Conservation (phyloP, 2,888 invertebrate species). For the Mesorhabditis spiculigera region DNA sequence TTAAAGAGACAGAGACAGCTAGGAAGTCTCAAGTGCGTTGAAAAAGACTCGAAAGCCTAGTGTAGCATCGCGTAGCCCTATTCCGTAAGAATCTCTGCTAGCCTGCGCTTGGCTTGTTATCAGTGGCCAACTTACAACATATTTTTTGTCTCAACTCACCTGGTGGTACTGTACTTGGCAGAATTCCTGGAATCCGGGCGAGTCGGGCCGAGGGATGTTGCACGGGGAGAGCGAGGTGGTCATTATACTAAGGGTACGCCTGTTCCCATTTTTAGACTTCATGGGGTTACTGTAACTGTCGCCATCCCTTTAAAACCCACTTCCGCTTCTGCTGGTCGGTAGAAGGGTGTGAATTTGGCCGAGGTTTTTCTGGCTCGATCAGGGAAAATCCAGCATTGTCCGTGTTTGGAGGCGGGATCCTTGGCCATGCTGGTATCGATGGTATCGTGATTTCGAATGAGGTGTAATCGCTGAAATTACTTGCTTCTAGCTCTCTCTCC, state of each 20-base stretch:
- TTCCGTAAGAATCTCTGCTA: too few species aligned
- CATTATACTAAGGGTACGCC: background rate
- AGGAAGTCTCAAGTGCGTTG: too few species aligned
- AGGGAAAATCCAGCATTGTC: background rate
- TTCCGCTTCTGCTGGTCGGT: too few species aligned
- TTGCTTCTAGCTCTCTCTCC: background rate
- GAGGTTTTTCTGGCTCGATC: background rate
- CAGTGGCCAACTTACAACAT: too few species aligned
- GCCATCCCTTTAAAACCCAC: too few species aligned
- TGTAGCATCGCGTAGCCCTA: too few species aligned
- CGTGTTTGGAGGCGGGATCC: background rate
- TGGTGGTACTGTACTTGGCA: constrained; percentile 6
- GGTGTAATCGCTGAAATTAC: background rate
- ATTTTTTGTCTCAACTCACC: background rate
- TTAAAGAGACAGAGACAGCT: too few species aligned
- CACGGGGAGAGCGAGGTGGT: background rate
- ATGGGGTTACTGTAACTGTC: too few species aligned
- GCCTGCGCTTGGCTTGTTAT: too few species aligned
- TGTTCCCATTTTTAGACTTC: too few species aligned
- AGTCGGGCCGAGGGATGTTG: background rate
- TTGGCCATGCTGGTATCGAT: constrained; percentile 4
- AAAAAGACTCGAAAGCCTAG: too few species aligned
- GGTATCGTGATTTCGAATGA: background rate
- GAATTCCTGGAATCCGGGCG: background rate
- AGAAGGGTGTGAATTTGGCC: too few species aligned